Percentiles rank a stretch among this genome's conserved stretches.
These are phyloP conservation scores for Hippocampus abdominalis DNA, from an alignment of 2,113 vertebrate genomes.

Conservation along the genomic window DNA sequence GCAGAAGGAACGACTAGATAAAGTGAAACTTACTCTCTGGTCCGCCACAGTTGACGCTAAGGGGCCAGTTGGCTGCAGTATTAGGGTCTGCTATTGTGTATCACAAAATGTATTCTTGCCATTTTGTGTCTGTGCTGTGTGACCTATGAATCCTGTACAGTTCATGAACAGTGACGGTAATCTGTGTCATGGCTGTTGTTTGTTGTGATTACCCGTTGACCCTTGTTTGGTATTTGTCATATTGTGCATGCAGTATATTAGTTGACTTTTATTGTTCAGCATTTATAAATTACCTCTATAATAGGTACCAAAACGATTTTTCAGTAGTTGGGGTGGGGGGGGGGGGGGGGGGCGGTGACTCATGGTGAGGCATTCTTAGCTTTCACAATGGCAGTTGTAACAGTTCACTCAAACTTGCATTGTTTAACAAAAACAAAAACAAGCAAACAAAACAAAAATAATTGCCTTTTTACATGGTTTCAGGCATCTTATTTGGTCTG, in stretches of 20 bases:
- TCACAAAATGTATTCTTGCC: conserved; percentile 6
- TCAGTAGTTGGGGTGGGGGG: background rate
- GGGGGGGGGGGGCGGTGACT: no score
- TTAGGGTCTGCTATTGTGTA: conserved; percentile 24
- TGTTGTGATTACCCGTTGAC: background rate
- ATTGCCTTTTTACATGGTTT: no score
- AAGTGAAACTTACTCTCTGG: conserved; percentile 52
- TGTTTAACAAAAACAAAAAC: background rate
- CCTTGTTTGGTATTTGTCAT: background rate
- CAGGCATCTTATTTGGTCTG: no score
- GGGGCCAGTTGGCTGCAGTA: conserved; percentile 55
- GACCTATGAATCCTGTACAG: conserved; percentile 21
- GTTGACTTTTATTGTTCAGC: background rate
- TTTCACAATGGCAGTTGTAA: no score
- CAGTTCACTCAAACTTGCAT: background rate
- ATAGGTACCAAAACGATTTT: background rate
- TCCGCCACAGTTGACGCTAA: conserved; percentile 51
- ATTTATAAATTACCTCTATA: background rate
- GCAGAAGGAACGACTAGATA: conserved; percentile 57
- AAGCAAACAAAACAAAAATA: no score
- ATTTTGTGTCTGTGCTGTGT: background rate
- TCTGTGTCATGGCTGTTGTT: background rate
- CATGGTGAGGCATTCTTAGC: no score
- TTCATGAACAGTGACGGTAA: background rate
- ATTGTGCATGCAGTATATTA: background rate